Evolutionary conservation across 2,113 vertebrate genomes (phyloP), one percentile per base, ranked within the genome.

Genomic region (Bujurquina vittata): DNA sequence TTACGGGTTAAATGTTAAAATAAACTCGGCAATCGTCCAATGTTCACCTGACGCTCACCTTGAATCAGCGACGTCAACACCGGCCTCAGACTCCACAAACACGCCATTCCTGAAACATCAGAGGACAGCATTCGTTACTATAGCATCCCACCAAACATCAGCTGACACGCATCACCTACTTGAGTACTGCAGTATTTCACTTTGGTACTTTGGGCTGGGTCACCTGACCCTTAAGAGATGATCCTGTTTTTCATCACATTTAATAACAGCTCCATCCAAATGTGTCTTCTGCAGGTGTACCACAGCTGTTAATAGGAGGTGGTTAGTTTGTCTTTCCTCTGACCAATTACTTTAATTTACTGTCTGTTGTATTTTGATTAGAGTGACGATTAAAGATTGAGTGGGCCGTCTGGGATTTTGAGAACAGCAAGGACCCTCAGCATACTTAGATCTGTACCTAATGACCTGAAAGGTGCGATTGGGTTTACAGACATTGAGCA

Each of bases 31-130:
- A 4, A 15, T 52, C 1, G 17, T 7, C n/a, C 5, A 5, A 37
- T 1, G 23, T 52, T 72, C 2, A 52, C 10, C 65, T 20, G 18
- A 57, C 8, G 85, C 89, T 84, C 29, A 94, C 95, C 94, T 79
- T 93, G 89, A 29, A 92, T 5, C 14, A 95, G 87, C 1, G 92
- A 91, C 2, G 84, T 88, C 83, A 95, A 52, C 73, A 67, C 20
- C 1, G 95, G 84, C 54, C 89, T 94, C 75, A 95, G 57, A 75
- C 79, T 87, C 84, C 89, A 91, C 2, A 94, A 46, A 2, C 75
- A 92, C 6, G 80, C 77, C 94, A 95, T 95, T 6, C 5, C 91
- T 92, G 78, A 31, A 88, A 83, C 33, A 63, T 11, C 35, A 62
- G 9, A 37, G 14, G 56, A 52, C 1, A 26, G 10, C 40, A 67